Evolutionary conservation across 1,140 invertebrate species (phyloP), one percentile per base, ranked within the genome.

Genomic region (Leptinotarsa defecta): DNA sequence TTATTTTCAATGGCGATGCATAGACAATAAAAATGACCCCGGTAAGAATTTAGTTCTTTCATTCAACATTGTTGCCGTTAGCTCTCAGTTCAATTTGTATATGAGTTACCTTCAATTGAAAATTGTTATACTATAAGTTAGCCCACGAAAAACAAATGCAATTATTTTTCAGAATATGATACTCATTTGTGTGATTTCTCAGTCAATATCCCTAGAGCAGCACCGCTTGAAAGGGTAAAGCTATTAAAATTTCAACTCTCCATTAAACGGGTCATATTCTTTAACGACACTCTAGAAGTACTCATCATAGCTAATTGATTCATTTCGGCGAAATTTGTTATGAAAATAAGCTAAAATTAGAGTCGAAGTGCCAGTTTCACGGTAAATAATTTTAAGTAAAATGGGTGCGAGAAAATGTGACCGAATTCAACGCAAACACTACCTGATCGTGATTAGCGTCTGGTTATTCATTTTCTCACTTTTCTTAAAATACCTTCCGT

Each of bases 321-420:
- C 52, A 57, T 57, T 57, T 17, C 52, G 15, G 52, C n/a, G 52
- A 57, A 57, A 57, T 57, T 57, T 57, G 52, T 57, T 57, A 57
- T 57, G 52, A 57, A 57, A 57, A 57, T 57, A 57, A 57, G 52
- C 52, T 57, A 57, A 57, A 57, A 57, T 57, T 57, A 57, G 52
- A 57, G 4, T 15, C 52, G 13, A 57, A 57, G 52, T 57, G 52
- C 52, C 52, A 57, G 52, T 57, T 57, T n/a, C n/a, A 15, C 17
- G n/a, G n/a, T 19, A 57, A 57, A 57, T 57, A 57, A 57, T 57
- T 57, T 57, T 57, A 17, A 57, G 52, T 57, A 19, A 57, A 57
- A 57, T n/a, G 52, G 52, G n/a, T 57, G 52, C 52, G 52, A 57
- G 52, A 19, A 57, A 19, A 57, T 57, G 52, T 15, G 52, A 57